Conservation (phyloP, 1,140 invertebrate species). For the Goniozus legneri region DNA sequence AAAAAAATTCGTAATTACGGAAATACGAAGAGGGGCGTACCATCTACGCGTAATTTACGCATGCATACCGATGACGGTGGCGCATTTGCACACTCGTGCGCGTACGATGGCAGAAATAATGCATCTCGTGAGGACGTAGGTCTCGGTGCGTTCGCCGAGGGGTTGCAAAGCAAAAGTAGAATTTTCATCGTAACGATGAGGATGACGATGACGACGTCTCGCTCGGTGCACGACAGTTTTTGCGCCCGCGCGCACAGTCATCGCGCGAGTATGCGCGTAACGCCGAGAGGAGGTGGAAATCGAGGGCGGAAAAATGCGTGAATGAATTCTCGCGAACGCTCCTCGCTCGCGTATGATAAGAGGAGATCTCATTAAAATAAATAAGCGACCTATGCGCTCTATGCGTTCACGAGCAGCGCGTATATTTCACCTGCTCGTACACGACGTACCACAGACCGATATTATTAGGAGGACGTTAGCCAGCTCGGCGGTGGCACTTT, state of each 20-base stretch:
- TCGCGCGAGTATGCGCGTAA: slow-evolving; percentile 4
- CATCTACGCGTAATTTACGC: no score
- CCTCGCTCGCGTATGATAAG: slow-evolving; percentile 4
- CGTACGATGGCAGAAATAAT: not conserved
- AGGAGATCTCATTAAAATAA: slow-evolving; percentile 50
- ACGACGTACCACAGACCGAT: no score
- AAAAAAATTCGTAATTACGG: no score
- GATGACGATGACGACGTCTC: slow-evolving; percentile 11
- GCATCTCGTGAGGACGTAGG: no score
- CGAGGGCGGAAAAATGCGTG: slow-evolving; percentile 31
- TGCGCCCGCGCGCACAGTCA: not conserved
- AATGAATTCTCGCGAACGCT: slow-evolving; percentile 29
- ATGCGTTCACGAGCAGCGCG: no score
- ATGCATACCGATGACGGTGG: not conserved
- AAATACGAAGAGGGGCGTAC: no score
- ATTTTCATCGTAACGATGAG: slow-evolving; percentile 31
- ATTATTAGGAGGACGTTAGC: no score
- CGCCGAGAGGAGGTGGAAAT: slow-evolving; percentile 3
- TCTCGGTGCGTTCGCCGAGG: slow-evolving; percentile 17
- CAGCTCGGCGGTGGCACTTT: no score
- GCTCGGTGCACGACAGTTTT: slow-evolving; percentile 2
- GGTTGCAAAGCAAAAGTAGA: slow-evolving; percentile 40
- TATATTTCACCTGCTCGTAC: no score
- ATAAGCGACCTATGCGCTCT: slow-evolving; percentile 25
- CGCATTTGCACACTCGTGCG: not conserved